phyloP scores from a whole-genome alignment of 2,888 invertebrate species.

The Oscheius onirici region DNA sequence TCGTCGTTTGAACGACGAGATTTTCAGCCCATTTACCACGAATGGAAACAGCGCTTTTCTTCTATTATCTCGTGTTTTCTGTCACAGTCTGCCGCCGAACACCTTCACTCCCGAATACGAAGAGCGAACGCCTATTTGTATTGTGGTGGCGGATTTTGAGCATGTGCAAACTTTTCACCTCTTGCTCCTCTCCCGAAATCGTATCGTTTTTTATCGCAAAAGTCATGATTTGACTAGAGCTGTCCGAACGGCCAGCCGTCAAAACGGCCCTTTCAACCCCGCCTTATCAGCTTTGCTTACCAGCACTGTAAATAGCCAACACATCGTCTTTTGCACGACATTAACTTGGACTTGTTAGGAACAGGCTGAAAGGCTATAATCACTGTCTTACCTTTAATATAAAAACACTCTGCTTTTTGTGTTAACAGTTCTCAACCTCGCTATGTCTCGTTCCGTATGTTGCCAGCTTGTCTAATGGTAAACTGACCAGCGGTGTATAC shows the following conservation, averaged over 20 bases:
- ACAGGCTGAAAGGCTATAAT: too few species aligned
- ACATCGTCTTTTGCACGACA: too few species aligned
- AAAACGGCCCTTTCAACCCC: too few species aligned
- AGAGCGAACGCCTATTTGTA: slow-evolving; percentile 19
- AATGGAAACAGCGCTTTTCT: slow-evolving; percentile 21
- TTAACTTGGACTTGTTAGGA: too few species aligned
- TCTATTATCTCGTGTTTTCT: slow-evolving; percentile 24
- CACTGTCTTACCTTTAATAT: too few species aligned
- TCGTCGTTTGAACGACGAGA: slow-evolving; percentile 14
- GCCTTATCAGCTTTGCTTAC: not conserved
- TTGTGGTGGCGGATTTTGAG: slow-evolving; percentile 14
- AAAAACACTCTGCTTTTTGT: too few species aligned
- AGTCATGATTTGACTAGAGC: not conserved
- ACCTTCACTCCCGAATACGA: slow-evolving; percentile 1
- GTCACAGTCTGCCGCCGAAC: not conserved
- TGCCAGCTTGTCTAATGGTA: too few species aligned
- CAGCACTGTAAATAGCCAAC: slow-evolving; percentile 19
- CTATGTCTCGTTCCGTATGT: too few species aligned
- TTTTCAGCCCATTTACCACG: slow-evolving; percentile 32
- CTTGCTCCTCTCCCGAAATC: not conserved
- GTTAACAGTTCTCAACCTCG: too few species aligned
- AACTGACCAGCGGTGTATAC: not conserved
- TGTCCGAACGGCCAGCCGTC: not conserved
- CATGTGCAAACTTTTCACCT: slow-evolving; percentile 24
- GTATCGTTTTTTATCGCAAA: slow-evolving; percentile 15